These are phyloP conservation scores for Pteropus rufus DNA, from an alignment of 2,797 vertebrate species.

Conservation along the genomic window DNA sequence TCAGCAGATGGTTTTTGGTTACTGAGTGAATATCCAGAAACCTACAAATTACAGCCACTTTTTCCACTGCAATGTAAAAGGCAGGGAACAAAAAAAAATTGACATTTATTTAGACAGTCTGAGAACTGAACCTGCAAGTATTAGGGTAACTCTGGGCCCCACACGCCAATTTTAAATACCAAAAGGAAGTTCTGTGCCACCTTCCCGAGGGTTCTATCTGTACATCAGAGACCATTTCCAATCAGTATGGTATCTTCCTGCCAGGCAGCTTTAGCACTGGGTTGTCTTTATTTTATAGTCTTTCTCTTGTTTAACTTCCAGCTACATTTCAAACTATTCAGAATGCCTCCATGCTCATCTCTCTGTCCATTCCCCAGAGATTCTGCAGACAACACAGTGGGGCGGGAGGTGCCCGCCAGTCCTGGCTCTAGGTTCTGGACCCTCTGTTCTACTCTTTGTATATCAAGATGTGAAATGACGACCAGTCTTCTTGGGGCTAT, in stretches of 20 bases:
- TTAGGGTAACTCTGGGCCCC: not conserved
- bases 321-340: not conserved
- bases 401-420: not conserved
- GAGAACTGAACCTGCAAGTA: not conserved
- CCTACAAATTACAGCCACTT: constrained; percentile 96
- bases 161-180: not conserved
- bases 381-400: not conserved
- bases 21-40: constrained; percentile 98
- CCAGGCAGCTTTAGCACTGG: not conserved
- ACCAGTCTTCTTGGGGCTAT: not conserved
- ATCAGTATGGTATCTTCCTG: not conserved
- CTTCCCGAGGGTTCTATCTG: not conserved
- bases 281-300: not conserved
- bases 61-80: constrained; percentile 89
- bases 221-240: not conserved
- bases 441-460: not conserved
- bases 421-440: not conserved
- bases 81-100: constrained; percentile 50
- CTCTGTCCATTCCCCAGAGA: not conserved
- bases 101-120: constrained; percentile 38
- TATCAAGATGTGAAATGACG: not conserved
- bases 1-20: constrained; percentile 97
- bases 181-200: not conserved
- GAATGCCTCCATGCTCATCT: not conserved
- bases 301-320: constrained; percentile 12